Percentiles rank a stretch among this genome's conserved stretches.
Conservation (phyloP, 2,888 invertebrate species). For the Ormyrus labotus region DNA sequence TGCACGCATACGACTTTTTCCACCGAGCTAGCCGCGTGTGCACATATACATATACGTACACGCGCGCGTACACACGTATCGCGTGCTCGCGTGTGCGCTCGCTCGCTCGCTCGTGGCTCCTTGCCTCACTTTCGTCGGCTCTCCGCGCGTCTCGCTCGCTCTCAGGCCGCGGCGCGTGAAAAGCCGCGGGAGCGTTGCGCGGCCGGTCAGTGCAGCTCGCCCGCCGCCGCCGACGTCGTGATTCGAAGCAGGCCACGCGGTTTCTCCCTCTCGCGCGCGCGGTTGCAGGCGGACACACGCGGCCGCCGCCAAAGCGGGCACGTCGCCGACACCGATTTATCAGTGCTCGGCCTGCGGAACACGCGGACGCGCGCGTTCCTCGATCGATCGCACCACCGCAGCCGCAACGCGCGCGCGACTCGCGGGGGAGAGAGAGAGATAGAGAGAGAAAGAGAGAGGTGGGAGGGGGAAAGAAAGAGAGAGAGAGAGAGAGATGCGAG, state of each 20-base stretch:
- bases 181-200: slow-evolving; percentile 53
- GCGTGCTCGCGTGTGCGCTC: slow-evolving; percentile 3
- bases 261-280: background rate
- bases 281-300: no score
- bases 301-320: no score
- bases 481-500: background rate
- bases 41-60: background rate
- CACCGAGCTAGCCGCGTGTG: background rate
- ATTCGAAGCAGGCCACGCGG: slow-evolving; percentile 52
- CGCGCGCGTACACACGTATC: background rate
- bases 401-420: no score
- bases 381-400: no score
- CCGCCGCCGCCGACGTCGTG: slow-evolving; percentile 46
- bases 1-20: background rate
- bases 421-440: background rate
- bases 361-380: no score
- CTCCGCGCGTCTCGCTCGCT: background rate
- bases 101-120: background rate
- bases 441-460: background rate
- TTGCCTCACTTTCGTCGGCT: no score
- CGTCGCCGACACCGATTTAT: no score
- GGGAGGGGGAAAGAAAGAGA: background rate
- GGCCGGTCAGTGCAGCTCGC: slow-evolving; percentile 45
- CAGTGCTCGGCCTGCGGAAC: no score
- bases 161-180: slow-evolving; percentile 42